Conservation (phyloP, 2,113 vertebrate species). For the Turnix velox region DNA sequence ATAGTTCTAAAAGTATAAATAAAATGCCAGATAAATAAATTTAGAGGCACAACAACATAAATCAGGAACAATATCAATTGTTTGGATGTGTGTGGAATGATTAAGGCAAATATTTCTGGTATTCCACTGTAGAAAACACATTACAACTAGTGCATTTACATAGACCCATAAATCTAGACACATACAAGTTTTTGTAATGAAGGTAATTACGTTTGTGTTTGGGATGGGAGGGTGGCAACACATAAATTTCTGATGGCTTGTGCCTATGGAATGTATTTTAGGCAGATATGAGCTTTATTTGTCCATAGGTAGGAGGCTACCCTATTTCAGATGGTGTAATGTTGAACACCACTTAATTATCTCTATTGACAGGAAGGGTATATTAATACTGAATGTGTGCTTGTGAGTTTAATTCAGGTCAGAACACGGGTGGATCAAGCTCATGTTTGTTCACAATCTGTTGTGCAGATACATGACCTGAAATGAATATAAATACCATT, state of each 20-base stretch:
- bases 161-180: background rate
- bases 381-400: background rate
- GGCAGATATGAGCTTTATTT: background rate
- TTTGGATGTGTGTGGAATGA: background rate
- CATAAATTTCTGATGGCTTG: background rate
- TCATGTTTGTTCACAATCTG: background rate
- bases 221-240: background rate
- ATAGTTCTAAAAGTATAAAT: background rate
- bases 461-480: background rate
- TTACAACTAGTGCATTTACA: background rate
- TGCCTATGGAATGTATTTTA: background rate
- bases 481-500: background rate
- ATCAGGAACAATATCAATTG: background rate
- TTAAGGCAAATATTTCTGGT: background rate
- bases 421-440: accelerated
- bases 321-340: background rate
- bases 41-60: background rate
- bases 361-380: background rate
- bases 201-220: background rate
- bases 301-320: background rate
- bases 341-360: background rate
- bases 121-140: background rate
- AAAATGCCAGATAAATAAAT: background rate
- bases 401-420: background rate
- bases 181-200: background rate